Evolutionary conservation across 2,113 vertebrate species (phyloP).

Genomic region (Trematomus loennbergii): DNA sequence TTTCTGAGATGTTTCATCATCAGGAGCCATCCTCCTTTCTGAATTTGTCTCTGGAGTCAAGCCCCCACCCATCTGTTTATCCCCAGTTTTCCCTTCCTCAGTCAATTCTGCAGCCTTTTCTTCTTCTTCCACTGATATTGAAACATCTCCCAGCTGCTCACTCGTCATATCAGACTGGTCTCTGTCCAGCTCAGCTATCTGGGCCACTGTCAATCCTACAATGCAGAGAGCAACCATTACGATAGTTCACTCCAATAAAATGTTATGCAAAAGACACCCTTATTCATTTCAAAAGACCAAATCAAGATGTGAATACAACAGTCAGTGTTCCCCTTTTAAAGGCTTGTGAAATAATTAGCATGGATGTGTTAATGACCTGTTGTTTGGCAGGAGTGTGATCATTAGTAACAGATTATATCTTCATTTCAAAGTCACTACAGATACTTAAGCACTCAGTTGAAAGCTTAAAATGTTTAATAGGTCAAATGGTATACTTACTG

Average conservation of each 20-base stretch:
- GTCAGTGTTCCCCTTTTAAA: background rate
- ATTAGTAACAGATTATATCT: background rate
- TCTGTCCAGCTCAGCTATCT: constrained; percentile 8
- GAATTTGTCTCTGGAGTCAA: constrained; percentile 14
- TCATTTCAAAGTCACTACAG: background rate
- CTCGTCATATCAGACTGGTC: constrained; percentile 18
- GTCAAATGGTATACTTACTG: constrained; percentile 66
- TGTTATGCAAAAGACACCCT: background rate
- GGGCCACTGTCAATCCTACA: constrained; percentile 35
- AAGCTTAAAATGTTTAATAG: background rate
- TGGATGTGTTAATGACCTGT: constrained; percentile 10
- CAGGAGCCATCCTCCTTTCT: background rate
- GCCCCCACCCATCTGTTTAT: constrained; percentile 16
- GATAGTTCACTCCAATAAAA: background rate
- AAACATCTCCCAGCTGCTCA: constrained; percentile 21
- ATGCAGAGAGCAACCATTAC: background rate
- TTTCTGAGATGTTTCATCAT: background rate
- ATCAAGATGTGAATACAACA: no score
- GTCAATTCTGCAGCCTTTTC: background rate
- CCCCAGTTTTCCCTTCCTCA: constrained; percentile 3
- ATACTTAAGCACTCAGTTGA: background rate
- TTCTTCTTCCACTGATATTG: background rate
- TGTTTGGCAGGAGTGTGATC: background rate
- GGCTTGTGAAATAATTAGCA: constrained; percentile 9
- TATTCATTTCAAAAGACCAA: no score